Evolutionary conservation across 2,113 vertebrate species (phyloP).

Genomic region (Chinchilla lanigera): DNA sequence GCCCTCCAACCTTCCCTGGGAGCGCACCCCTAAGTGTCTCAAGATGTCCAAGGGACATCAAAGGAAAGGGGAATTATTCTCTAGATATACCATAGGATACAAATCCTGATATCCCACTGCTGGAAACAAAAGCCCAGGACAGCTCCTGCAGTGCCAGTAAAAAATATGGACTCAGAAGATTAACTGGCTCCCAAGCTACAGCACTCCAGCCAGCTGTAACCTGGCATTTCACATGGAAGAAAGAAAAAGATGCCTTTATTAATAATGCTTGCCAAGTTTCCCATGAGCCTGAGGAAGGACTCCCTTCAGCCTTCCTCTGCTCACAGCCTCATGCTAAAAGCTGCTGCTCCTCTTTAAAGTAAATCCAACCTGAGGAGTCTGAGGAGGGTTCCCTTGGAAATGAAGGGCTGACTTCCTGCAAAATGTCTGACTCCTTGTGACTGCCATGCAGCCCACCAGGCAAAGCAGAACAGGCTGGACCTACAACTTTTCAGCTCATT

Average conservation of each 20-base stretch:
- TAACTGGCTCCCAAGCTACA: background rate
- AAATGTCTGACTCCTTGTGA: background rate
- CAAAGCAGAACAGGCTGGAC: background rate
- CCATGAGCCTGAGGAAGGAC: background rate
- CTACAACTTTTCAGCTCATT: background rate
- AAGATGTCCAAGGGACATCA: slow-evolving; percentile 71
- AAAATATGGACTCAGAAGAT: slow-evolving; percentile 78
- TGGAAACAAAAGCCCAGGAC: slow-evolving; percentile 44
- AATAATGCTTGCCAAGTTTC: slow-evolving; percentile 58
- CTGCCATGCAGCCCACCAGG: background rate
- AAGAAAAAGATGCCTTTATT: slow-evolving; percentile 64
- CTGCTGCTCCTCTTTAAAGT: slow-evolving; percentile 3
- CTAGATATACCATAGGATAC: slow-evolving; percentile 61
- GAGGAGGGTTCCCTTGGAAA: slow-evolving; percentile 15
- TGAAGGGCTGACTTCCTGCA: background rate
- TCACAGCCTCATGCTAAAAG: background rate
- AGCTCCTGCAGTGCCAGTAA: slow-evolving; percentile 79
- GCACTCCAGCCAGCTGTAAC: slow-evolving; percentile 72
- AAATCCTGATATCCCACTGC: slow-evolving; percentile 63
- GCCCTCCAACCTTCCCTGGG: slow-evolving; percentile 35
- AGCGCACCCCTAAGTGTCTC: slow-evolving; percentile 64
- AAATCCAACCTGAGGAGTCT: slow-evolving; percentile 26
- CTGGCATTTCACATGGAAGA: slow-evolving; percentile 80
- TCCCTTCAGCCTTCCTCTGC: background rate
- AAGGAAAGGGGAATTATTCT: slow-evolving; percentile 68